Percentiles rank a stretch among this genome's conserved stretches.
Evolutionary conservation across 2,113 vertebrate genomes (phyloP).

Genomic region (Lampris incognitus): DNA sequence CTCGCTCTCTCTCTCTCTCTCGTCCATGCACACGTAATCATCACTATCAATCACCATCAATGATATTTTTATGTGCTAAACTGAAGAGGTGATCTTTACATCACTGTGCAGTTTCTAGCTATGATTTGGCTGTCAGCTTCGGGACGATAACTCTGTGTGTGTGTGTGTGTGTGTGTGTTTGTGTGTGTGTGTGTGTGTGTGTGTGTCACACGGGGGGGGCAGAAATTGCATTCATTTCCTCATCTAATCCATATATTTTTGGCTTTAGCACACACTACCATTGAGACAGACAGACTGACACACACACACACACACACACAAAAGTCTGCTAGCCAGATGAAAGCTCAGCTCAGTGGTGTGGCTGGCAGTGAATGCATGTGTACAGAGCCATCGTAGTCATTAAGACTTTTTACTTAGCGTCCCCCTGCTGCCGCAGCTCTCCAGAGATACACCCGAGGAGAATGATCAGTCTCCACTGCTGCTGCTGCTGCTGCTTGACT

Average conservation of each 20-base stretch:
- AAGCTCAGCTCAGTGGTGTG: constrained; percentile 66
- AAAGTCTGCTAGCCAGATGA: constrained; percentile 71
- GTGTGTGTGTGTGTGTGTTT: background rate
- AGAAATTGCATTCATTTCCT: constrained; percentile 36
- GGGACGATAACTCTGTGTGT: constrained; percentile 30
- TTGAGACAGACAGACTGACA: constrained; percentile 30
- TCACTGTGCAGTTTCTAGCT: constrained; percentile 15
- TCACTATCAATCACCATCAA: constrained; percentile 51
- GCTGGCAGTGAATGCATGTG: constrained; percentile 70
- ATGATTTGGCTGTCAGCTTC: constrained; percentile 36
- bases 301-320: constrained; percentile 7
- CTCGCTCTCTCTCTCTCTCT: constrained; percentile 15
- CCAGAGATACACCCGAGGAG: constrained; percentile 29
- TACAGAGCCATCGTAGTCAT: constrained; percentile 55
- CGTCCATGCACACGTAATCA: constrained; percentile 64
- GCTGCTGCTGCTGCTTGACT: too few species aligned
- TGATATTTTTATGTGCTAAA: constrained; percentile 54
- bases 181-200: too few species aligned
- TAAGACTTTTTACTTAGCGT: constrained; percentile 32
- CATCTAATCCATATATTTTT: constrained; percentile 54
- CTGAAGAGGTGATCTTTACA: constrained; percentile 62
- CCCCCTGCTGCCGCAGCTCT: constrained; percentile 37
- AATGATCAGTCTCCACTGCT: background rate
- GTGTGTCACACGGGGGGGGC: too few species aligned
- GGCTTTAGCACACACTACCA: constrained; percentile 9